Base-by-base conservation (phyloP, 2,888 invertebrate genomes). In the Amphipyra tragopoginis region DNA sequence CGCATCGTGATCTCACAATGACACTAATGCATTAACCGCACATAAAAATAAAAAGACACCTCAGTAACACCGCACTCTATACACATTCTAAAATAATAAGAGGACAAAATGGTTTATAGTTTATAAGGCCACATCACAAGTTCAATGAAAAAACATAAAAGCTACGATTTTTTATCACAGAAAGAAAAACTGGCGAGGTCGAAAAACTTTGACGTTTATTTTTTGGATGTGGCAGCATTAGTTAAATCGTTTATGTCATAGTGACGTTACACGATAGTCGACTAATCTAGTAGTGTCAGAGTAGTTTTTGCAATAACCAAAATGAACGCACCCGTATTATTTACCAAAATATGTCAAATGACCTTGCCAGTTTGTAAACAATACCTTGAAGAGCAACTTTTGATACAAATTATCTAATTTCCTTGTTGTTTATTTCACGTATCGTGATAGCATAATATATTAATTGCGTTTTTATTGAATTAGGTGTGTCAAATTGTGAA, bases 301-400 rank as follows among this genome's bases (percentile, higher is more conserved):
- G 0, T n/a, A 2, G 0, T 14, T 62, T 44, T 49, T 26, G 45
- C 44, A 50, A 6, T 88, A 73, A 58, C 64, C 68, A 49, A 56
- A 56, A 59, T 68, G 86, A 85, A 85, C 84, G 83, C 80, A 76
- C 13, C 80, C 59, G 44, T 68, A 65, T 0, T 82, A 83, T 87
- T 86, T 87, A 91, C 90, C 86, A 91, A 91, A 93, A 91, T 92
- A 92, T 92, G 92, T 91, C 92, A 94, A 92, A 94, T 96, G 96
- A 96, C 96, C 96, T 96, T 96, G 96, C 95, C 91, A 96, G 96
- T 96, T 97, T 96, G 96, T 96, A 97, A 97, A 97, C 96, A 96
- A 95, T 91, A 96, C 95, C 95, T 96, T 96, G 85, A 74, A 72
- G 69, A 82, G 77, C 64, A 75, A 74, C 68, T 83, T 96, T 95